Conservation (phyloP, 2,888 invertebrate species). For the Apamea epomidion region DNA sequence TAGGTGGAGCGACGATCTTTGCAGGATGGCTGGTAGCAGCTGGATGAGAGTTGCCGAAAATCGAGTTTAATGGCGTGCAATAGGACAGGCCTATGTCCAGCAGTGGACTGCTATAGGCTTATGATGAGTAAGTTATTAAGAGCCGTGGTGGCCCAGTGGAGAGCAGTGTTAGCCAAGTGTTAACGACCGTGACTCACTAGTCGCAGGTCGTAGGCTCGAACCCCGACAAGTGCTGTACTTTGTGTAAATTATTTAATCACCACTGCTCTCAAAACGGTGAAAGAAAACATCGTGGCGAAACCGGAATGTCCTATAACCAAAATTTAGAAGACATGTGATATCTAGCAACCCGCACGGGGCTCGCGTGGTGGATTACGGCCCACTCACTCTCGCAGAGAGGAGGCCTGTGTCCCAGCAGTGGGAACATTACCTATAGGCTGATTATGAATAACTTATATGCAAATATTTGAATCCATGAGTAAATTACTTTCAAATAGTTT, state of each 20-base stretch:
- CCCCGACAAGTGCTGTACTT: neutral
- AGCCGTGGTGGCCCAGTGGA: neutral
- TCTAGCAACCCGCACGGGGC: neutral
- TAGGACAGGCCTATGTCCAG: too few relatives aligned
- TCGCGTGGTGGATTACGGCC: neutral
- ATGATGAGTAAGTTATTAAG: neutral
- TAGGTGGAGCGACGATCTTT: too few relatives aligned
- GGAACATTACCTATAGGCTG: neutral
- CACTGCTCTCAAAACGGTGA: neutral
- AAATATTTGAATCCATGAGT: constrained; percentile 3
- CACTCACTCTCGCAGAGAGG: neutral
- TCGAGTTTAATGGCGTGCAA: too few relatives aligned
- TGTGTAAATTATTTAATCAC: neutral
- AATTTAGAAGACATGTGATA: neutral
- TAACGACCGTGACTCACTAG: neutral
- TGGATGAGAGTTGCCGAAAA: too few relatives aligned
- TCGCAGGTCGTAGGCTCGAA: neutral
- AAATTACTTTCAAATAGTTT: neutral
- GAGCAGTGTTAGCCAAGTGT: neutral
- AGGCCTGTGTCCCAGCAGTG: neutral
- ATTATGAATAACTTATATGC: neutral
- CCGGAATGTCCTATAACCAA: neutral
- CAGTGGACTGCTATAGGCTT: too few relatives aligned
- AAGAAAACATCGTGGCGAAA: neutral
- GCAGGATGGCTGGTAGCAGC: too few relatives aligned